These are phyloP conservation scores for Drosophila anceps DNA, from an alignment of 2,888 invertebrate species.

Conservation along the genomic window DNA sequence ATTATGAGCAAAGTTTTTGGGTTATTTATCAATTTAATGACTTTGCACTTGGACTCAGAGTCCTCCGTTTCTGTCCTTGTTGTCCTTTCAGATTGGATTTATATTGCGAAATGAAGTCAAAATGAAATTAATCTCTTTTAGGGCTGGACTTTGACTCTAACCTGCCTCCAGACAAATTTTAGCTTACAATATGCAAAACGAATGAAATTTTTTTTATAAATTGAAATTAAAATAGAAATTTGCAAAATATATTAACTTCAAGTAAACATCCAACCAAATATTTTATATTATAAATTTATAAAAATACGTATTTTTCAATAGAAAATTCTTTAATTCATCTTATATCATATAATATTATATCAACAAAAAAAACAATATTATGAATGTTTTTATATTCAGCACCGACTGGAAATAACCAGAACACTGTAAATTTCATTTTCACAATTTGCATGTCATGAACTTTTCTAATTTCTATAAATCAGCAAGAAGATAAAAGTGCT, in stretches of 20 bases:
- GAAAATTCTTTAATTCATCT: too few relatives aligned
- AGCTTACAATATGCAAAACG: slow-evolving; percentile 7
- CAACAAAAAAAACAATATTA: too few relatives aligned
- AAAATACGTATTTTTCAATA: too few relatives aligned
- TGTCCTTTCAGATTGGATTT: slow-evolving; percentile 67
- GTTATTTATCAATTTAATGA: slow-evolving; percentile 80
- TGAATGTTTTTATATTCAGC: too few relatives aligned
- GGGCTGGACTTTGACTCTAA: slow-evolving; percentile 40
- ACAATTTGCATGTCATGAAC: too few relatives aligned
- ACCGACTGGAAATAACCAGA: too few relatives aligned
- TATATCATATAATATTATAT: too few relatives aligned
- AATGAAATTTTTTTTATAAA: not conserved
- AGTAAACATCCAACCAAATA: not conserved
- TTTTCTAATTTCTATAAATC: too few relatives aligned
- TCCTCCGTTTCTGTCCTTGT: slow-evolving; percentile 1
- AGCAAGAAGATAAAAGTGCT: too few relatives aligned
- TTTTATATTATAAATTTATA: too few relatives aligned
- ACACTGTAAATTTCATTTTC: too few relatives aligned
- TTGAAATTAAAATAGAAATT: not conserved
- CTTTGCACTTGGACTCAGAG: slow-evolving; percentile 56
- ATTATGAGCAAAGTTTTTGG: slow-evolving; percentile 76
- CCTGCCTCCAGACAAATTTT: not conserved
- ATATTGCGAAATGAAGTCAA: slow-evolving; percentile 65
- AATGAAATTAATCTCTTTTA: slow-evolving; percentile 63
- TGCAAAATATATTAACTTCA: not conserved